Evolutionary conservation across 2,113 vertebrate species (phyloP).

Genomic region (Porphyrio hochstetteri): DNA sequence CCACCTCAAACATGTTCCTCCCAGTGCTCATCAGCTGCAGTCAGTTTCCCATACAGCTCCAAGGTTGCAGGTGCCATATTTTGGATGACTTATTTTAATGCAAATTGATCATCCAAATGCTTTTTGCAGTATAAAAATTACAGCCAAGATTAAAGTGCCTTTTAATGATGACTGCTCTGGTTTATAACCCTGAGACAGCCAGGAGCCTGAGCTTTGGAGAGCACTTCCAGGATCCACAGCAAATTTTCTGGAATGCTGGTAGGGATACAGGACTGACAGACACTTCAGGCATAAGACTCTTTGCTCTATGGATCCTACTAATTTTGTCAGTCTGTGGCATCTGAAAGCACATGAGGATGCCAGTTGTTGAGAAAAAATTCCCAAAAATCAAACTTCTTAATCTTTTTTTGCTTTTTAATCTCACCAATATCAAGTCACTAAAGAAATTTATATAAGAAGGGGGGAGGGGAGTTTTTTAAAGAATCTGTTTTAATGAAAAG

Average conservation of each 20-base stretch:
- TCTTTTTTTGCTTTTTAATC: neutral
- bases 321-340: neutral
- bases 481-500: neutral
- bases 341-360: neutral
- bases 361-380: neutral
- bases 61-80: neutral
- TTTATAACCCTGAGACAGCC: constrained; percentile 22
- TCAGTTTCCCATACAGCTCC: neutral
- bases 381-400: neutral
- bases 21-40: neutral
- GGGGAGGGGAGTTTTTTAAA: fast-evolving
- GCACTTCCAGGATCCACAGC: neutral
- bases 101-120: constrained; percentile 10
- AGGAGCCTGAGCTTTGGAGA: neutral
- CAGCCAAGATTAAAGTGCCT: constrained; percentile 41
- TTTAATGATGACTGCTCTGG: constrained; percentile 12
- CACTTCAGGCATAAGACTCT: neutral
- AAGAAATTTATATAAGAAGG: neutral
- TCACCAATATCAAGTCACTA: neutral
- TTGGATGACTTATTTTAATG: constrained; percentile 29
- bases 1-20: neutral
- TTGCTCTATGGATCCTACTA: neutral
- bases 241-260: neutral
- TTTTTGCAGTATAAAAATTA: constrained; percentile 28
- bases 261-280: neutral